Evolutionary conservation across 2,888 invertebrate genomes (phyloP), one percentile per base, ranked within the genome.

Genomic region (Polylopha cassiicola): DNA sequence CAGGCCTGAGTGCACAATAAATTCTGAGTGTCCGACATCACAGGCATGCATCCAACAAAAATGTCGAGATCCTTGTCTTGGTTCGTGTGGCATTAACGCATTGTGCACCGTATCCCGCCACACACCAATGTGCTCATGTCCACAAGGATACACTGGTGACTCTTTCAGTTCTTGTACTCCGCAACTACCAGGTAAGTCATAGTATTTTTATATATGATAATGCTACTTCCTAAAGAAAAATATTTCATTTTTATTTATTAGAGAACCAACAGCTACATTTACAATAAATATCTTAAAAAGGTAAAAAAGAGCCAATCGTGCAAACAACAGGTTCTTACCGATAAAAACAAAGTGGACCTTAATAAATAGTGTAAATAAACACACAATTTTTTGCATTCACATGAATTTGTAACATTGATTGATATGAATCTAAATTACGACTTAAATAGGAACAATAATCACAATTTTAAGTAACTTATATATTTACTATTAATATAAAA

Each of bases 31-130:
- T 67, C 69, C 87, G 26, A 87, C 87, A 45, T 85, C 89, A 45
- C 85, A 86, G 60, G 91, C 92, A 20, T 94, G 94, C 60, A 87
- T 92, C 24, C 88, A 89, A 55, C 89, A 91, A 55, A 89, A 89
- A 72, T 93, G 93, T 65, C 84, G 86, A 41, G 90, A 93, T 72
- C 92, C 92, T 24, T 93, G 93, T 58, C 86, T 86, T 18, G 91
- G 91, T 8, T 87, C 90, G 37, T 94, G 92, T 51, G 91, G 92
- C 33, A 70, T 89, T 36, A 72, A 79, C 47, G 88, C 92, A 28
- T 60, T 87, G 42, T 89, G 91, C 59, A 73, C 76, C 22, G 91
- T 93, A 6, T 86, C 90, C 8, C 90, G 90, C 57, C 94, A 94
- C 56, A 89, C 88, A 33, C 92, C 94, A 4, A 88, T 89, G 27